Evolutionary conservation across 2,888 invertebrate genomes (phyloP).

Genomic region (Noctuana brunneofusca): DNA sequence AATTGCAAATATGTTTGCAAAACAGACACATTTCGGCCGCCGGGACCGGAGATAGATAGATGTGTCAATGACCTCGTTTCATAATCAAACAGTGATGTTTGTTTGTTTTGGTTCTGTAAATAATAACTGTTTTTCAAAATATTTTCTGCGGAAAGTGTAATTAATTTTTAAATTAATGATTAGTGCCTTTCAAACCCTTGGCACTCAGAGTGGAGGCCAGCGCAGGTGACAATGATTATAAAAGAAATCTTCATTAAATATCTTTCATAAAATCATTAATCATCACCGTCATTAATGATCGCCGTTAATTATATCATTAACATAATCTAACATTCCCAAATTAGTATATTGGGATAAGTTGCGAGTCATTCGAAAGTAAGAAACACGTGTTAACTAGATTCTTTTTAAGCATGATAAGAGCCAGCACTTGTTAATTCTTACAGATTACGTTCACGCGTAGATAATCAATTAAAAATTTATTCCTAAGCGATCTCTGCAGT

Average conservation of each 20-base stretch:
- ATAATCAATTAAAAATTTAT: not conserved
- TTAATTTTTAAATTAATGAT: too few species aligned
- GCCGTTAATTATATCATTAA: too few species aligned
- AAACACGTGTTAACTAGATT: constrained; percentile 2
- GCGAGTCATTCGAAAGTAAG: constrained; percentile 4
- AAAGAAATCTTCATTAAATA: too few species aligned
- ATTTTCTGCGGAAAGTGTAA: too few species aligned
- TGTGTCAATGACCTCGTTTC: constrained; percentile 2
- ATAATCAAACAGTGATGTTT: not conserved
- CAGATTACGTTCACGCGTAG: not conserved
- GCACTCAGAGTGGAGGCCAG: too few species aligned
- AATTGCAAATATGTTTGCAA: constrained; percentile 10
- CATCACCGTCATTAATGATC: too few species aligned
- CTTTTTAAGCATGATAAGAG: not conserved
- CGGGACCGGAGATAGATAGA: not conserved
- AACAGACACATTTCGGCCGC: not conserved
- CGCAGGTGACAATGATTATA: too few species aligned
- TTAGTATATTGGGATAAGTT: not conserved
- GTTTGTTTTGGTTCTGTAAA: not conserved
- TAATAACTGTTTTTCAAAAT: too few species aligned
- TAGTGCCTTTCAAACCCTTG: too few species aligned
- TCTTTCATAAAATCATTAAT: too few species aligned
- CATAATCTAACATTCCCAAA: too few species aligned
- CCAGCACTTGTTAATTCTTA: not conserved
- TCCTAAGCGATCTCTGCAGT: too few species aligned